Evolutionary conservation across 2,888 invertebrate genomes (phyloP).

Genomic region (Nephrotoma guestfalica): DNA sequence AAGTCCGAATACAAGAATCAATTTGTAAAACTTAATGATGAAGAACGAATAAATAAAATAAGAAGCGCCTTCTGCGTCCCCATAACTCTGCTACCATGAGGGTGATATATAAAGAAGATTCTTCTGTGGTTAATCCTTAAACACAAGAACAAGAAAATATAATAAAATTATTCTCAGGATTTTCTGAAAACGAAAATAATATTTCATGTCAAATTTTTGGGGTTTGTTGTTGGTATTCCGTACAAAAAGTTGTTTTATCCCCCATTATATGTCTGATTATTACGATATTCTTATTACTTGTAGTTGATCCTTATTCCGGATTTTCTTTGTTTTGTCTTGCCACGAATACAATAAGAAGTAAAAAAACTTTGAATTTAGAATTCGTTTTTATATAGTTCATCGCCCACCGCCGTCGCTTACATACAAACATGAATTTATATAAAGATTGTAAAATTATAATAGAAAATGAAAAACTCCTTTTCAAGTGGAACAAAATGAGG

Average conservation of each 20-base stretch:
- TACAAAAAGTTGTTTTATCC: not conserved
- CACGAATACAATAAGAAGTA: not conserved
- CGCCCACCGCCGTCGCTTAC: not conserved
- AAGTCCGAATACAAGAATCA: not conserved
- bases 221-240: not conserved
- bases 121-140: not conserved
- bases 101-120: not conserved
- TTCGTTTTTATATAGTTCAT: not conserved
- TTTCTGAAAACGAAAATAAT: not conserved
- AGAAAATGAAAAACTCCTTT: not conserved
- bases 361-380: not conserved
- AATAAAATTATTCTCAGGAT: not conserved
- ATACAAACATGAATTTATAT: not conserved
- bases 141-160: not conserved
- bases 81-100: not conserved
- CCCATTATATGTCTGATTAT: not conserved
- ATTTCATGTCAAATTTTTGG: not conserved
- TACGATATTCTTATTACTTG: not conserved
- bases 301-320: not conserved
- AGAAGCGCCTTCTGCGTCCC: not conserved
- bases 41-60: not conserved
- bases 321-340: not conserved
- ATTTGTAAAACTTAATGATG: not conserved
- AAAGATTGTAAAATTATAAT: not conserved
- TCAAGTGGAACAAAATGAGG: not conserved